These are phyloP conservation scores for Cancer borealis DNA, from an alignment of 2,888 invertebrate species.

Conservation along the genomic window DNA sequence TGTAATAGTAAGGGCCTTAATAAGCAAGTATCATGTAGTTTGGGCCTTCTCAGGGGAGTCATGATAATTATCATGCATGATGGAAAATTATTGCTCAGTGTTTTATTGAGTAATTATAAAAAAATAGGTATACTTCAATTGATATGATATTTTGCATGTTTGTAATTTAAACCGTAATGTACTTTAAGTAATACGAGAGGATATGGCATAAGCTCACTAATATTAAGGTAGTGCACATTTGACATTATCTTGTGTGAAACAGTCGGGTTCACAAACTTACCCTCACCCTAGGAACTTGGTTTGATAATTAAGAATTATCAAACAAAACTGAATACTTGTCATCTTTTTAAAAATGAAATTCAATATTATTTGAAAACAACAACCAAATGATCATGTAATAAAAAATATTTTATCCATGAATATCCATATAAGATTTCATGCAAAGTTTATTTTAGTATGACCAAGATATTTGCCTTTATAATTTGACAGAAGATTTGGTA, in stretches of 20 bases:
- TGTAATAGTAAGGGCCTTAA: constrained; percentile 28
- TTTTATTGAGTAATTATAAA: constrained; percentile 64
- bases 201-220: constrained; percentile 61
- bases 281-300: background rate
- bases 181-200: constrained; percentile 34
- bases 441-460: background rate
- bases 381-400: background rate
- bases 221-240: constrained; percentile 53
- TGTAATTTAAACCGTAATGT: constrained; percentile 50
- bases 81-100: constrained; percentile 59
- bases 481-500: background rate
- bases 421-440: background rate
- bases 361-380: background rate
- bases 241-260: background rate
- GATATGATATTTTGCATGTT: constrained; percentile 56
- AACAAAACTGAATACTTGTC: background rate
- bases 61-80: constrained; percentile 52
- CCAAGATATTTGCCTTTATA: background rate
- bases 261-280: background rate
- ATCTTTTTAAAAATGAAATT: background rate
- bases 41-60: constrained; percentile 68
- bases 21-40: constrained; percentile 44
- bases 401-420: background rate
- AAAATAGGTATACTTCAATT: constrained; percentile 52
- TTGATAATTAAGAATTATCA: constrained; percentile 38